Evolutionary conservation across 2,113 vertebrate species (phyloP).

Genomic region (Prionailurus bengalensis): DNA sequence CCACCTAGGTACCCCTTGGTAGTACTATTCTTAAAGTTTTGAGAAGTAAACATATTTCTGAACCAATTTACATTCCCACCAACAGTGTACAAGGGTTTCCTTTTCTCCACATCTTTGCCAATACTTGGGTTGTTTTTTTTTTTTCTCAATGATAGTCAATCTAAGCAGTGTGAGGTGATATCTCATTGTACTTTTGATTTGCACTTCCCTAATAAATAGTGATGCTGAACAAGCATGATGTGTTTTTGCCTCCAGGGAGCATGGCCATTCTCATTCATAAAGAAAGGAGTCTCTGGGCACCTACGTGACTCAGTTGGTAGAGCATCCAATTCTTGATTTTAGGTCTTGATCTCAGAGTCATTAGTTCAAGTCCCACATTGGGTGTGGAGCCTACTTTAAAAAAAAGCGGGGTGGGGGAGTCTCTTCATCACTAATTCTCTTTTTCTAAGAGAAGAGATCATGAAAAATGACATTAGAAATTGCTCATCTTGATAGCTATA

Average conservation of each 20-base stretch:
- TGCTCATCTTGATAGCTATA: neutral
- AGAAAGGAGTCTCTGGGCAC: neutral
- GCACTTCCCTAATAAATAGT: neutral
- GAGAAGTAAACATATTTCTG: too few relatives aligned
- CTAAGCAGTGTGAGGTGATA: neutral
- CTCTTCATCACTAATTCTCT: neutral
- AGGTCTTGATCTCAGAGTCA: too few relatives aligned
- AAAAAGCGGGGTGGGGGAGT: neutral
- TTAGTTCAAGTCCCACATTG: too few relatives aligned
- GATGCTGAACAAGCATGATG: neutral
- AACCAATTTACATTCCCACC: too few relatives aligned
- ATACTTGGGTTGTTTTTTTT: too few relatives aligned
- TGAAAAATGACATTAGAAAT: neutral
- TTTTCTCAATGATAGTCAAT: neutral
- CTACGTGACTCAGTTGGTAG: too few relatives aligned
- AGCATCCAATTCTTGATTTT: too few relatives aligned
- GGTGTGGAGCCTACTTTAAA: too few relatives aligned
- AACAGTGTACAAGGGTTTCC: too few relatives aligned
- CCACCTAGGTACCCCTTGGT: too few relatives aligned
- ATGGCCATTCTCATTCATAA: neutral
- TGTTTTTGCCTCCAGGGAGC: neutral
- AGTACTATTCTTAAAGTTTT: too few relatives aligned
- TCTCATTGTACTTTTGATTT: neutral
- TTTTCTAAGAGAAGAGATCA: neutral
- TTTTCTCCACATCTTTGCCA: too few relatives aligned